These are phyloP conservation scores for Drosophila ananassae DNA, from an alignment of 1,140 invertebrate species.

Conservation along the genomic window DNA sequence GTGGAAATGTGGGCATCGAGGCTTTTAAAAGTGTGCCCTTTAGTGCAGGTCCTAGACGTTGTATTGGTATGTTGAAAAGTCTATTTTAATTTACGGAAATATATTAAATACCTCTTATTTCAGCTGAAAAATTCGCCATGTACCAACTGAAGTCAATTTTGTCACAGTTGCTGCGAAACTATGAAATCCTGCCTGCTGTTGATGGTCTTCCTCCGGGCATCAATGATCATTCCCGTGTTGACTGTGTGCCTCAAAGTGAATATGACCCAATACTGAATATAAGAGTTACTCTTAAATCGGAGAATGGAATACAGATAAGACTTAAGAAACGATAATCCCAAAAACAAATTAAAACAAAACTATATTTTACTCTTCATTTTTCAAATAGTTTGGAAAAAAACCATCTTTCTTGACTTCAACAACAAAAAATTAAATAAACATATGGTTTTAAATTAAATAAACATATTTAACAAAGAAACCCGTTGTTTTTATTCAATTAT, in stretches of 20 bases:
- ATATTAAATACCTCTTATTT: background rate
- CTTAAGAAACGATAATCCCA: conserved; percentile 35
- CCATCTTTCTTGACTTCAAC: background rate
- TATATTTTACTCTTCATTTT: background rate
- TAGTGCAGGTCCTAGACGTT: conserved; percentile 73
- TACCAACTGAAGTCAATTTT: conserved; percentile 84
- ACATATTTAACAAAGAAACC: background rate
- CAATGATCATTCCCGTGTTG: conserved; percentile 67
- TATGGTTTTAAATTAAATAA: background rate
- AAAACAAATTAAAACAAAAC: background rate
- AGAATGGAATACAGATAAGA: conserved; percentile 76
- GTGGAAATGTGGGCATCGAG: conserved; percentile 47
- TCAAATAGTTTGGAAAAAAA: background rate
- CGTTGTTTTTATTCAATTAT: background rate
- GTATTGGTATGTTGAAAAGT: conserved; percentile 61
- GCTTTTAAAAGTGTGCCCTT: conserved; percentile 87
- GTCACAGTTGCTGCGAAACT: conserved; percentile 82
- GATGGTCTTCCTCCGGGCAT: conserved; percentile 67
- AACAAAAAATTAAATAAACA: background rate
- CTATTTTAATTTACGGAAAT: background rate
- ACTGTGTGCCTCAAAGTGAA: conserved; percentile 72
- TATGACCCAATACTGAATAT: conserved; percentile 77
- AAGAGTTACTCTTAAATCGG: conserved; percentile 72
- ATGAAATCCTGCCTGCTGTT: conserved; percentile 70
- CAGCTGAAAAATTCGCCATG: conserved; percentile 84